Percentiles rank a stretch among this genome's conserved stretches.
These are phyloP conservation scores for Leptopilina syphax DNA, from an alignment of 2,888 invertebrate species.

Conservation along the genomic window DNA sequence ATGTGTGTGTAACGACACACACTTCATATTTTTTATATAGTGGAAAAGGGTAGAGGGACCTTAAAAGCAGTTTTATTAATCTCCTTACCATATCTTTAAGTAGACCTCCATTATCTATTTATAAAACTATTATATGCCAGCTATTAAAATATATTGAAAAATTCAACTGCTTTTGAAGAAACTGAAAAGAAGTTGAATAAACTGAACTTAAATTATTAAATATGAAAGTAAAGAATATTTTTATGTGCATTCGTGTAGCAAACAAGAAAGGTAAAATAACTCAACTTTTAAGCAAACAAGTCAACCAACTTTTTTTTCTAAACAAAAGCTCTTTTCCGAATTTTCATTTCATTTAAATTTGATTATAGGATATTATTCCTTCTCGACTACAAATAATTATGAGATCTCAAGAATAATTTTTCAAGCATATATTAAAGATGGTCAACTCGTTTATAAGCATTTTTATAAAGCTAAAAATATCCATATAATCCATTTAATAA, in stretches of 20 bases:
- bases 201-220: too few relatives aligned
- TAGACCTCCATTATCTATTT: background rate
- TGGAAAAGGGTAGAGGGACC: slow-evolving; percentile 10
- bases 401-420: slow-evolving; percentile 20
- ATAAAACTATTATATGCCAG: background rate
- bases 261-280: too few relatives aligned
- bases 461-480: slow-evolving; percentile 10
- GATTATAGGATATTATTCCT: background rate
- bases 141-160: background rate
- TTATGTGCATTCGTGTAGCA: too few relatives aligned
- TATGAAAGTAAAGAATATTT: too few relatives aligned
- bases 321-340: too few relatives aligned
- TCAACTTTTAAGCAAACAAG: too few relatives aligned
- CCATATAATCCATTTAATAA: slow-evolving; percentile 16
- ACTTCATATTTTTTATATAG: background rate
- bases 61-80: slow-evolving; percentile 16
- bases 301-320: too few relatives aligned
- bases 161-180: too few relatives aligned
- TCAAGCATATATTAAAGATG: background rate
- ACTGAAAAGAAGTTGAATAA: too few relatives aligned
- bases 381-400: background rate
- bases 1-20: too few relatives aligned
- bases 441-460: background rate
- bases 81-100: slow-evolving; percentile 9
- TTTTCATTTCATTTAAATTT: background rate